A percentile compares a stretch with the other conserved stretches of the same genome.
Evolutionary conservation across 2,113 vertebrate species (phyloP).

Genomic region (Catharus fuscescens): DNA sequence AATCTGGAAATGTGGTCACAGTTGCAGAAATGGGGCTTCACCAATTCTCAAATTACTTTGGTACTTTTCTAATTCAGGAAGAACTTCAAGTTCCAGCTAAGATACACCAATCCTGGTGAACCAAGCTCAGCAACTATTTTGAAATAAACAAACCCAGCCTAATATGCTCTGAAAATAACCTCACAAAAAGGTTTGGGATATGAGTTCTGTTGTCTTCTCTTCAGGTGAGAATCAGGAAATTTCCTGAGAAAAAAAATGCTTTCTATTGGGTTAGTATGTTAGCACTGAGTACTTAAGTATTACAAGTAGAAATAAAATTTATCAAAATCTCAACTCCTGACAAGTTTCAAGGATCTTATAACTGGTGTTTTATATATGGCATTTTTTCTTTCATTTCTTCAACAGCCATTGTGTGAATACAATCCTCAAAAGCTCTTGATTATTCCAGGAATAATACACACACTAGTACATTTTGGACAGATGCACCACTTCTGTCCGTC

Average conservation of each 20-base stretch:
- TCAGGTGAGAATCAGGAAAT: not conserved
- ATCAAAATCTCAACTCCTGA: not conserved
- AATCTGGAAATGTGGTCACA: not conserved
- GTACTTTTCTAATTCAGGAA: not conserved
- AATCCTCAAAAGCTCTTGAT: not conserved
- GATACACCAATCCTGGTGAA: not conserved
- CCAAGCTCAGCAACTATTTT: not conserved
- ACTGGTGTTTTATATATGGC: not conserved
- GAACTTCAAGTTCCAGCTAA: not conserved
- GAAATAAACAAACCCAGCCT: not conserved
- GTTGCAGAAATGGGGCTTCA: not conserved
- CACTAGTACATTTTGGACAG: not conserved
- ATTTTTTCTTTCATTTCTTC: not conserved
- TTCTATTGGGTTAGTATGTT: not conserved
- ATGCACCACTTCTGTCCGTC: not conserved
- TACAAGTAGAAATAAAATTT: not conserved
- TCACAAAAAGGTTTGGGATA: not conserved
- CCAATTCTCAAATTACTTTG: not conserved
- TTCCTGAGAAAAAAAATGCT: not conserved
- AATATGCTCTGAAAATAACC: not conserved
- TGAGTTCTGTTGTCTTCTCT: not conserved
- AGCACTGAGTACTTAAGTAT: not conserved
- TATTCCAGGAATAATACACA: not conserved
- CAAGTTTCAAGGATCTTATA: not conserved
- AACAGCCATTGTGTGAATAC: not conserved